phyloP scores from a whole-genome alignment of 2,113 vertebrate species.

The Podarcis muralis region DNA sequence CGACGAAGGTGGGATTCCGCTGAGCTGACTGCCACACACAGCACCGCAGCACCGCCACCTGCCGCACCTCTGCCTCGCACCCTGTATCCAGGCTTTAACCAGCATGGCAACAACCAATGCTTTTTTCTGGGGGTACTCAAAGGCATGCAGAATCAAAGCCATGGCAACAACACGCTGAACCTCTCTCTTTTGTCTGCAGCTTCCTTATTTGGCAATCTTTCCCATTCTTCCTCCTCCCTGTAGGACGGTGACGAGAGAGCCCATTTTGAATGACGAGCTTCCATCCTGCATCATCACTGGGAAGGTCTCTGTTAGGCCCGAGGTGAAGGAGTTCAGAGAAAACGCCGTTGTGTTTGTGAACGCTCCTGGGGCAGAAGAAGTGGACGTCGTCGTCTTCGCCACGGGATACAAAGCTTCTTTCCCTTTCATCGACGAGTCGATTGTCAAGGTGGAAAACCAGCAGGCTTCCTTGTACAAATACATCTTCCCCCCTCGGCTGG shows the following conservation, averaged over 20 bases:
- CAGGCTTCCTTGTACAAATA: conserved; percentile 83
- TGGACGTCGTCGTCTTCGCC: conserved; percentile 85
- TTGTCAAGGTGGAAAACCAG: conserved; percentile 74
- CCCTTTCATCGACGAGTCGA: conserved; percentile 79
- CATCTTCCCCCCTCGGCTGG: conserved; percentile 80
- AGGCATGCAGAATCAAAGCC: background rate
- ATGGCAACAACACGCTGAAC: background rate
- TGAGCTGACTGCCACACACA: too few species aligned
- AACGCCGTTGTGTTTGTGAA: conserved; percentile 80
- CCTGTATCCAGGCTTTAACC: too few species aligned
- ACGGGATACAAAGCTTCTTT: conserved; percentile 83
- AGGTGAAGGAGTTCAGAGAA: conserved; percentile 78
- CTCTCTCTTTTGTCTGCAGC: conserved; percentile 21
- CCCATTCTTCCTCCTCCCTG: background rate
- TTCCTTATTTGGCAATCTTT: background rate
- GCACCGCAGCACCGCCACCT: too few species aligned
- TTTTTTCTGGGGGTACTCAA: too few species aligned
- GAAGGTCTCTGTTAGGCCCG: conserved; percentile 78
- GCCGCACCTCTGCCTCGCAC: too few species aligned
- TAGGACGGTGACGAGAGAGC: conserved; percentile 64
- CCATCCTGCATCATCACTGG: conserved; percentile 84
- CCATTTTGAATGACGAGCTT: conserved; percentile 82
- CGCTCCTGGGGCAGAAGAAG: conserved; percentile 76
- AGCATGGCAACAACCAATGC: too few species aligned
- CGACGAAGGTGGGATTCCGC: too few species aligned